These are phyloP conservation scores for Drosophila emarginata DNA, from an alignment of 2,888 invertebrate genomes.

Conservation along the genomic window DNA sequence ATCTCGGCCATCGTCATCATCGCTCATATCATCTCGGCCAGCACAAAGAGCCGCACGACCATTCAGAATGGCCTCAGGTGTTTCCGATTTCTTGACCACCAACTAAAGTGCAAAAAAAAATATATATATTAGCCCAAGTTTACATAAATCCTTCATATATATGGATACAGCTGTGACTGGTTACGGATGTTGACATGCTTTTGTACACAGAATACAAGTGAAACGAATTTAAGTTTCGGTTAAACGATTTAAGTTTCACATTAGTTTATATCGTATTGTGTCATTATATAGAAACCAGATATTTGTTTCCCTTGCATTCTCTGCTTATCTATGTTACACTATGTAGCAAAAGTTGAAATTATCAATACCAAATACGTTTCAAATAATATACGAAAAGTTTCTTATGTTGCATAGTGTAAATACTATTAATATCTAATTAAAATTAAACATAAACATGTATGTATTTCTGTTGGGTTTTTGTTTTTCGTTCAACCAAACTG, in stretches of 20 bases:
- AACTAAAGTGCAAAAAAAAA: constrained; percentile 80
- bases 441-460: background rate
- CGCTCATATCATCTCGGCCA: constrained; percentile 86
- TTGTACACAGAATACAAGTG: background rate
- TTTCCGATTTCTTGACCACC: constrained; percentile 84
- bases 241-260: background rate
- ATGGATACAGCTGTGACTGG: background rate
- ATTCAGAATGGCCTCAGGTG: constrained; percentile 87
- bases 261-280: too few relatives aligned
- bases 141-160: background rate
- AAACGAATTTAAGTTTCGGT: background rate
- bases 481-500: background rate
- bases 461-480: background rate
- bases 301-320: background rate
- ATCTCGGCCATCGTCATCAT: constrained; percentile 84
- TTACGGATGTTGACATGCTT: background rate
- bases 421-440: background rate
- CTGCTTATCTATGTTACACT: background rate
- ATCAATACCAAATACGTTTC: background rate
- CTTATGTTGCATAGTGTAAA: background rate
- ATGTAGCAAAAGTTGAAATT: background rate
- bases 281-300: background rate
- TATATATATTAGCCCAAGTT: constrained; percentile 32
- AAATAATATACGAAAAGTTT: background rate
- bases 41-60: constrained; percentile 93